phyloP scores from a whole-genome alignment of 2,888 invertebrate species.

The Phymatocera aterrima region DNA sequence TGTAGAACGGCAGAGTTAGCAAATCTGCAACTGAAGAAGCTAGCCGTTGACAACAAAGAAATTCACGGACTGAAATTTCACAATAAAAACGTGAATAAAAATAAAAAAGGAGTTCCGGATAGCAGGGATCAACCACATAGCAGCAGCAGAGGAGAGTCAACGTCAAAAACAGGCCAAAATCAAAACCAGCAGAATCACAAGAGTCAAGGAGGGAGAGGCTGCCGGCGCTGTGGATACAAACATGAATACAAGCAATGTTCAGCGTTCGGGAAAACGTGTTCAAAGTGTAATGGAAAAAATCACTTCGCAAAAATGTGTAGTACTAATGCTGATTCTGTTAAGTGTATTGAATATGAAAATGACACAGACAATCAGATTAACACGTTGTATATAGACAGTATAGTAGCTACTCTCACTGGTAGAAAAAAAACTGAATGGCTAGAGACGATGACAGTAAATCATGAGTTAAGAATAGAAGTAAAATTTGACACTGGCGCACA shows the following conservation, averaged over 20 bases:
- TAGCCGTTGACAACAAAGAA: constrained; percentile 46
- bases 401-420: background rate
- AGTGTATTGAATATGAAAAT: background rate
- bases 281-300: constrained; percentile 48
- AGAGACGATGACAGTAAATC: background rate
- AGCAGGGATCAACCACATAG: background rate
- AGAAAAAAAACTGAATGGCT: background rate
- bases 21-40: constrained; percentile 17
- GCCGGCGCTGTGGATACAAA: constrained; percentile 48
- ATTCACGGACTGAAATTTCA: background rate
- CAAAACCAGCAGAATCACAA: too few species aligned
- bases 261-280: constrained; percentile 50
- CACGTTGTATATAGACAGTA: background rate
- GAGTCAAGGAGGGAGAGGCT: background rate
- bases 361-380: background rate
- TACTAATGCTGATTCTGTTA: background rate
- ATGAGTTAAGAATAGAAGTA: background rate
- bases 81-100: background rate
- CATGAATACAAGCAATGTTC: constrained; percentile 46
- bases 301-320: constrained; percentile 50
- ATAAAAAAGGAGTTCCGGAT: background rate
- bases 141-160: too few species aligned
- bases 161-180: too few species aligned
- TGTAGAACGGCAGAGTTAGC: constrained; percentile 55
- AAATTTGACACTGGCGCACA: constrained; percentile 23